Evolutionary conservation across 2,888 invertebrate genomes (phyloP).

Genomic region (Athrips mouffetella): DNA sequence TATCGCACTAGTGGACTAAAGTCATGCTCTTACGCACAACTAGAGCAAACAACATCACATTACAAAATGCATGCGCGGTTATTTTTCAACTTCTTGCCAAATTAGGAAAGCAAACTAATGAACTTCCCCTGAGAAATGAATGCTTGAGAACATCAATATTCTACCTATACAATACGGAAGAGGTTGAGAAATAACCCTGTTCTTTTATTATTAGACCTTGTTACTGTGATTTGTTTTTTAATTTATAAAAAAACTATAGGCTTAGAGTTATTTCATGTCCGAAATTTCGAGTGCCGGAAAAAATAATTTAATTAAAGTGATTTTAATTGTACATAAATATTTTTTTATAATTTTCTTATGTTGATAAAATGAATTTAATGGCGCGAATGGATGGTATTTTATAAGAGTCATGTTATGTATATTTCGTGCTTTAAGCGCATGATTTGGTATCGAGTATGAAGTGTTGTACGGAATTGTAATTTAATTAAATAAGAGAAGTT

Average conservation of each 20-base stretch:
- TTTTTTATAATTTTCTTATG: slow-evolving; percentile 36
- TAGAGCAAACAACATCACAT: slow-evolving; percentile 49
- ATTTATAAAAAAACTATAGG: slow-evolving; percentile 45
- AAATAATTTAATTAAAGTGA: slow-evolving; percentile 32
- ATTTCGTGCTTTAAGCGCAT: slow-evolving; percentile 72
- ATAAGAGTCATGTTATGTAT: slow-evolving; percentile 48
- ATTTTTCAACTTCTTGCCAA: too few relatives aligned
- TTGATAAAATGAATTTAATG: slow-evolving; percentile 30
- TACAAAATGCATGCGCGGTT: too few relatives aligned
- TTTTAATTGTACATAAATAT: slow-evolving; percentile 36
- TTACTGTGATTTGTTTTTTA: slow-evolving; percentile 74
- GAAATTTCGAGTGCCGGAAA: slow-evolving; percentile 49
- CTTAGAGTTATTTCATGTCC: slow-evolving; percentile 46
- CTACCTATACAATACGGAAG: too few relatives aligned
- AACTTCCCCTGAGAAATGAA: too few relatives aligned
- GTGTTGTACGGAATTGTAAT: slow-evolving; percentile 63
- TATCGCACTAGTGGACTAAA: too few relatives aligned
- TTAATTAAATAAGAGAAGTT: slow-evolving; percentile 41
- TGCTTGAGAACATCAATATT: too few relatives aligned
- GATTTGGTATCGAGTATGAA: slow-evolving; percentile 58
- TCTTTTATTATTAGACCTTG: slow-evolving; percentile 54
- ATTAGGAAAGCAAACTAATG: too few relatives aligned
- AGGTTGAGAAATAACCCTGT: too few relatives aligned
- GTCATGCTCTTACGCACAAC: slow-evolving; percentile 31
- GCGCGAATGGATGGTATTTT: slow-evolving; percentile 40